Percentiles rank a stretch among this genome's conserved stretches.
Evolutionary conservation across 2,113 vertebrate genomes (phyloP).

Genomic region (Anseranas semipalmata): DNA sequence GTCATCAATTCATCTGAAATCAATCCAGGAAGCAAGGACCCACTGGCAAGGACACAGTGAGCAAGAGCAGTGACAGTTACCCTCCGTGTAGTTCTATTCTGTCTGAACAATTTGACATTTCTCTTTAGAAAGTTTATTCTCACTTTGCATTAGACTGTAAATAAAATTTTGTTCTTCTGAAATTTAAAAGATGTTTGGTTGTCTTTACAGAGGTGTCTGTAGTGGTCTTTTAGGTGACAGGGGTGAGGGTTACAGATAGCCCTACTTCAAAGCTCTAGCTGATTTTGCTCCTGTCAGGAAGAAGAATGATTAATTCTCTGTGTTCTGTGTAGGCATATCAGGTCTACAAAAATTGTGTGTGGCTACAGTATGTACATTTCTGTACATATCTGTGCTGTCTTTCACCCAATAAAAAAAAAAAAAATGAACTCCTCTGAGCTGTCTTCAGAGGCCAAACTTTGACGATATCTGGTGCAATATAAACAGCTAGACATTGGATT

Average conservation of each 20-base stretch:
- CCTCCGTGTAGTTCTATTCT: neutral
- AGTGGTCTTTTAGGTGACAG: neutral
- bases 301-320: neutral
- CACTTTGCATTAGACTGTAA: neutral
- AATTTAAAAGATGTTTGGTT: neutral
- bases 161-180: neutral
- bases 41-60: rapidly evolving
- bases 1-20: neutral
- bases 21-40: neutral
- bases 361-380: neutral
- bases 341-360: neutral
- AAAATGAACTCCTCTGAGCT: neutral
- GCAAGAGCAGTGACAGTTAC: neutral
- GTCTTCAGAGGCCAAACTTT: neutral
- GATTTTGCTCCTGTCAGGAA: neutral
- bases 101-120: neutral
- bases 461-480: neutral
- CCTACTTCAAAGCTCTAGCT: neutral
- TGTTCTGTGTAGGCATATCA: neutral
- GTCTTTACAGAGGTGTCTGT: neutral
- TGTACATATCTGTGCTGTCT: neutral
- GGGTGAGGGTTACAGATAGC: neutral
- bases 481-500: neutral
- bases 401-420: neutral
- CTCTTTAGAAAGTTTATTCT: neutral